These are phyloP conservation scores for Ptilorrhoa leucosticta DNA, from an alignment of 2,113 vertebrate genomes.

Conservation along the genomic window DNA sequence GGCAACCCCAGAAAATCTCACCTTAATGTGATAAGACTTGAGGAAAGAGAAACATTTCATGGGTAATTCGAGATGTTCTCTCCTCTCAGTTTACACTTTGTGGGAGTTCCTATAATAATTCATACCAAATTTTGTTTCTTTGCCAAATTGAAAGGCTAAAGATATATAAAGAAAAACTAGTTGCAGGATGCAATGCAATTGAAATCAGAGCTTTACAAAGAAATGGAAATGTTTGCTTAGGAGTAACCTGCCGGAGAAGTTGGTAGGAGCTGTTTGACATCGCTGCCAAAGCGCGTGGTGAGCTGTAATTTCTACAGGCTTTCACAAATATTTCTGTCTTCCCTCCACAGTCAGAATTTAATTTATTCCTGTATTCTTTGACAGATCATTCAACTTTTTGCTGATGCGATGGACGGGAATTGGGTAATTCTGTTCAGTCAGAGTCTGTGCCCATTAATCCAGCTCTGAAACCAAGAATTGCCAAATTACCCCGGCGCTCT, in stretches of 20 bases:
- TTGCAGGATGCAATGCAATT: not conserved
- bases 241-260: not conserved
- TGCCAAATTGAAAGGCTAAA: not conserved
- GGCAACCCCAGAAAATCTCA: not conserved
- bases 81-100: not conserved
- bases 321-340: not conserved
- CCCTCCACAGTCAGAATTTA: not conserved
- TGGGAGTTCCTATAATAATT: not conserved
- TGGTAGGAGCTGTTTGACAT: not conserved
- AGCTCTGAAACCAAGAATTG: not conserved
- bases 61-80: not conserved
- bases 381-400: not conserved
- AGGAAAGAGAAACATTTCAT: not conserved
- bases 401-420: not conserved
- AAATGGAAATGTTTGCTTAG: not conserved
- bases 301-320: not conserved
- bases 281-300: not conserved
- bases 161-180: not conserved
- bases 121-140: not conserved
- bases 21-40: not conserved
- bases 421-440: not conserved
- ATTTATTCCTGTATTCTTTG: not conserved
- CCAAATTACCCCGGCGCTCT: not conserved
- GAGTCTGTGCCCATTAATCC: not conserved
- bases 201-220: not conserved